A percentile compares a stretch with the other conserved stretches of the same genome.
phyloP scores from a whole-genome alignment of 2,888 invertebrate genomes.

The Dorcus parallelipipedus region DNA sequence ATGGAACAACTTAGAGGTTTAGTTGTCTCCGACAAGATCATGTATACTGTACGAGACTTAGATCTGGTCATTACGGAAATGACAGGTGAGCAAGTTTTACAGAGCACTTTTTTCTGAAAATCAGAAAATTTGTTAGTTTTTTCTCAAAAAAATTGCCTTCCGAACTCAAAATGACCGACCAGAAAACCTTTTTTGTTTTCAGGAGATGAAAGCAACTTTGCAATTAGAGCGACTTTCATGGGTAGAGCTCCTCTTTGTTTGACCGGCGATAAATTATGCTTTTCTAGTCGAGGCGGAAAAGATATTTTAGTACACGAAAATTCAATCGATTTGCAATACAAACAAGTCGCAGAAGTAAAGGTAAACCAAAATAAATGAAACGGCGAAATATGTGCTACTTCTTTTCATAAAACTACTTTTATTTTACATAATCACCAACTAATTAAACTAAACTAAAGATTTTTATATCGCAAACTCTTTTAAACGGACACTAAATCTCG shows the following conservation, averaged over 20 bases:
- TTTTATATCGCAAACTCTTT: too few species aligned
- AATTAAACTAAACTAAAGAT: too few species aligned
- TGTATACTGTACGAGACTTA: constrained; percentile 61
- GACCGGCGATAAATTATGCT: constrained; percentile 49
- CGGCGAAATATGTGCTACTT: neutral
- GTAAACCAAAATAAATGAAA: constrained; percentile 37
- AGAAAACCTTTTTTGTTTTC: neutral
- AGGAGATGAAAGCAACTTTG: constrained; percentile 43
- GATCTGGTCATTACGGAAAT: constrained; percentile 62
- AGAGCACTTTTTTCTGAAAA: constrained; percentile 4
- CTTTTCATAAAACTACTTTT: neutral
- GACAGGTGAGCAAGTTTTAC: constrained; percentile 46
- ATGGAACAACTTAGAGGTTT: constrained; percentile 65
- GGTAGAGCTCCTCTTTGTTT: constrained; percentile 57
- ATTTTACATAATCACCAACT: too few species aligned
- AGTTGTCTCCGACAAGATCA: constrained; percentile 50
- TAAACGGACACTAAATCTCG: too few species aligned
- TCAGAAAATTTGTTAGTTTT: neutral
- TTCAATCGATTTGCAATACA: constrained; percentile 50
- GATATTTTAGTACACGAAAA: constrained; percentile 55
- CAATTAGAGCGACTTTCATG: constrained; percentile 54
- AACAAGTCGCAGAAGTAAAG: constrained; percentile 54
- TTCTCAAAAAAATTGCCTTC: constrained; percentile 36
- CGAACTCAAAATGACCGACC: neutral
- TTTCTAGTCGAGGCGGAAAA: constrained; percentile 55